These are phyloP conservation scores for Azemiops feae DNA, from an alignment of 2,113 vertebrate genomes.

Conservation along the genomic window DNA sequence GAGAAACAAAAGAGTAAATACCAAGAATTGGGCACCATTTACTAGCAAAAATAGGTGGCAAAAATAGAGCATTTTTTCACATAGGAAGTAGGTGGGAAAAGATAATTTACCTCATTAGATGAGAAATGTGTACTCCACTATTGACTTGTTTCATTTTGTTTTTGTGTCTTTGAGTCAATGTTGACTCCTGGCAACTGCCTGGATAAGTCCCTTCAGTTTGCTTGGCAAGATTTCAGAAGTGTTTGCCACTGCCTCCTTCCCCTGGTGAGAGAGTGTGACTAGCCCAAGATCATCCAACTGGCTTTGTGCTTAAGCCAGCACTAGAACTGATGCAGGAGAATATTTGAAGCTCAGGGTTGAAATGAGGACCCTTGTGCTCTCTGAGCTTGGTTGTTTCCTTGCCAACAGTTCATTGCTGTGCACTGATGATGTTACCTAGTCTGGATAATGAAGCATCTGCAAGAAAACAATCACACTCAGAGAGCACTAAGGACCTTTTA, in stretches of 20 bases:
- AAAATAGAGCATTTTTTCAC: neutral
- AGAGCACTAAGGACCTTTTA: neutral
- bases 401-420: neutral
- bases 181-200: neutral
- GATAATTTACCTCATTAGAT: neutral
- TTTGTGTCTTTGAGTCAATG: neutral
- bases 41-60: neutral
- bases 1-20: neutral
- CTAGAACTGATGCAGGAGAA: neutral
- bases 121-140: conserved; percentile 1
- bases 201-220: neutral
- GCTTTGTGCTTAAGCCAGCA: neutral
- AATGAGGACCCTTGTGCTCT: neutral
- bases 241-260: neutral
- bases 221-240: neutral
- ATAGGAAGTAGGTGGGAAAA: neutral
- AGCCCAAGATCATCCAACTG: neutral
- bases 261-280: neutral
- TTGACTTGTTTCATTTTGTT: neutral
- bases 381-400: neutral
- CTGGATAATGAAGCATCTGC: neutral
- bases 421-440: neutral
- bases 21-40: neutral
- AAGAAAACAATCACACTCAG: neutral
- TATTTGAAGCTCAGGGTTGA: neutral